Conservation (phyloP, 2,888 invertebrate genomes). For the Brenthis ino region DNA sequence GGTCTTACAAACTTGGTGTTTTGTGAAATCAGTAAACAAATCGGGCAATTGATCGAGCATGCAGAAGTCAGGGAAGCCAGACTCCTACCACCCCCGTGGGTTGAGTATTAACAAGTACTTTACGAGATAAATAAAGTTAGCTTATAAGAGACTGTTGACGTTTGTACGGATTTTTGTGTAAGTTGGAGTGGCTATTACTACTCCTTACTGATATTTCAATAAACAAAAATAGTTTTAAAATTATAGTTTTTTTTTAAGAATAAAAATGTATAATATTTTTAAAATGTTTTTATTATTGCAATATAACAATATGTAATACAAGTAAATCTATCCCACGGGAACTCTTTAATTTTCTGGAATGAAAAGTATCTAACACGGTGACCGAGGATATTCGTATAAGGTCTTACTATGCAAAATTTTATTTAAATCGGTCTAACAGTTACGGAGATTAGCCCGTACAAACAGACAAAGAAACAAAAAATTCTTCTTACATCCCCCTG, state of each 20-base stretch:
- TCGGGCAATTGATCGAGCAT: conserved; percentile 51
- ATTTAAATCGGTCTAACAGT: too few relatives aligned
- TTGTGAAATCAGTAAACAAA: conserved; percentile 43
- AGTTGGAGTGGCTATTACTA: conserved; percentile 37
- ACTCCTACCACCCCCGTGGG: conserved; percentile 60
- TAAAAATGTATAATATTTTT: neutral
- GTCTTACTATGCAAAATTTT: too few relatives aligned
- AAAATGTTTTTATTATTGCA: neutral
- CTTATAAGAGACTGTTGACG: conserved; percentile 67
- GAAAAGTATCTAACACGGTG: too few relatives aligned
- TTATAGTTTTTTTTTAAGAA: neutral
- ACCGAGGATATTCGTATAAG: too few relatives aligned
- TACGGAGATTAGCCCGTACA: too few relatives aligned
- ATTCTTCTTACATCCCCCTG: too few relatives aligned
- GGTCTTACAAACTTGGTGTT: conserved; percentile 59
- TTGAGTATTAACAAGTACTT: conserved; percentile 78
- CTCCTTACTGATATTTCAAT: conserved; percentile 22
- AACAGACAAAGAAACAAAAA: too few relatives aligned
- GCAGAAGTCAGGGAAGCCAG: conserved; percentile 57
- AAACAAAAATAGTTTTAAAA: neutral
- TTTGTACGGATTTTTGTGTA: conserved; percentile 52
- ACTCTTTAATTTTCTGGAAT: too few relatives aligned
- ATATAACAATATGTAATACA: too few relatives aligned
- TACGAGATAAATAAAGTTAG: conserved; percentile 77
- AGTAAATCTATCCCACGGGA: too few relatives aligned